Base-by-base conservation (phyloP, 53 echinoderm and acorn worm genomes). In the Astropecten irregularis region DNA sequence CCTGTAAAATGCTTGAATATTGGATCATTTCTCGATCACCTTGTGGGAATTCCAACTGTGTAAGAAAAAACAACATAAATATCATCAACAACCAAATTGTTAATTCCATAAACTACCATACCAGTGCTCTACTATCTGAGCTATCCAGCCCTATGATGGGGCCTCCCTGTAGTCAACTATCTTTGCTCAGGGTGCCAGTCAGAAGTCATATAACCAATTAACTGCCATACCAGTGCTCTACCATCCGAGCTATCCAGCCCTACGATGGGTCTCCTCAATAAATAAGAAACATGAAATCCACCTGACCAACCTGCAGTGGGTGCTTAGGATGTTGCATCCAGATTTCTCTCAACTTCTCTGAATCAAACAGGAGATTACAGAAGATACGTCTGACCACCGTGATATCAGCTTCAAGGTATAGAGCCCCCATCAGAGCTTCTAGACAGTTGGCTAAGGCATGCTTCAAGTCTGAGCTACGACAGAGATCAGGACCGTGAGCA, bases 371-470 rank as follows among this genome's bases (percentile, higher is more conserved):
- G 28, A 92, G 59, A 40, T 83, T 40, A 44, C 88, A 90, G 66
- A 99, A 99, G 49, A 95, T 87, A 21, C 82, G 76, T 60, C 86
- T 85, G 27, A 85, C 88, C 10, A 69, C 60, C 2, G 85, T 71
- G 11, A 94, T 70, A 1, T 90, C 99, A 16, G 84, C 88, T 13
- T 99, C 99, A 3, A 99, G 87, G 46, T 90, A 99, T 7, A 99
- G 76, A 18, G 99, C 91, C 21, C 91, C 99, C 92, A 99, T 90
- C 33, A 95, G 67, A 0, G 94, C 92, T 56, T 99, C 99, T 46
- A 99, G 55, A 66, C 94, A 94, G 87, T 99, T 99, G 35, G 99
- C 99, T 66, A 92, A 82, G 27, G 99, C 99, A 40, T 99, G 99
- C 47, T 88, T 84, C 10, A 99, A 82, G 83, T 94, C 99, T 13